These are phyloP conservation scores for Bombus impatiens DNA, from an alignment of 1,140 invertebrate species.

Conservation along the genomic window DNA sequence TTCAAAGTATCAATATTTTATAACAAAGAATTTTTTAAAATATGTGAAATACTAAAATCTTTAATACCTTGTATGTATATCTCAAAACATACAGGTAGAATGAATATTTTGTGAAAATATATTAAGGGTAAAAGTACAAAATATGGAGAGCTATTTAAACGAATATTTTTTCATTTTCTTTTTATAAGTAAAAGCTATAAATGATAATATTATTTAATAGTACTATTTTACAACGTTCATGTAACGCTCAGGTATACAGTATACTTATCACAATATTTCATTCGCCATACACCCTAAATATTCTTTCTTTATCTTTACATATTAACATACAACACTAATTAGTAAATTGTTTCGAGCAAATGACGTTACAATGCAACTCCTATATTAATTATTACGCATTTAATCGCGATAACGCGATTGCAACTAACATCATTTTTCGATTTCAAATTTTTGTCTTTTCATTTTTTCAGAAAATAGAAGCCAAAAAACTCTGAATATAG, in stretches of 20 bases:
- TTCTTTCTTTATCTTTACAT: slow-evolving; percentile 41
- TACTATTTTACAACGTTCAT: slow-evolving; percentile 55
- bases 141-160: slow-evolving; percentile 59
- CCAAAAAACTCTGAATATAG: slow-evolving; percentile 33
- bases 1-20: neutral
- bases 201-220: slow-evolving; percentile 37
- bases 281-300: slow-evolving; percentile 55
- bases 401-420: slow-evolving; percentile 13
- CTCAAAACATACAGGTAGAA: slow-evolving; percentile 1
- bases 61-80: neutral
- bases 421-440: slow-evolving; percentile 23
- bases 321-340: slow-evolving; percentile 55
- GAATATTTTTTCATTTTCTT: slow-evolving; percentile 48
- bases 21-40: neutral
- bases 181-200: slow-evolving; percentile 49
- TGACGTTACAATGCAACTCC: slow-evolving; percentile 3
- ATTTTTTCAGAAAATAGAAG: slow-evolving; percentile 49
- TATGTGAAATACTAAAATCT: slow-evolving; percentile 6
- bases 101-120: slow-evolving; percentile 63
- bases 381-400: slow-evolving; percentile 32
- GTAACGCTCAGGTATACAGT: slow-evolving; percentile 60
- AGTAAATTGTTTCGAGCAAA: slow-evolving; percentile 50
- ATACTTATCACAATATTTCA: slow-evolving; percentile 72
- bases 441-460: neutral
- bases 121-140: slow-evolving; percentile 62